These are phyloP conservation scores for Alsophila aescularia DNA, from an alignment of 2,888 invertebrate genomes.

Conservation along the genomic window DNA sequence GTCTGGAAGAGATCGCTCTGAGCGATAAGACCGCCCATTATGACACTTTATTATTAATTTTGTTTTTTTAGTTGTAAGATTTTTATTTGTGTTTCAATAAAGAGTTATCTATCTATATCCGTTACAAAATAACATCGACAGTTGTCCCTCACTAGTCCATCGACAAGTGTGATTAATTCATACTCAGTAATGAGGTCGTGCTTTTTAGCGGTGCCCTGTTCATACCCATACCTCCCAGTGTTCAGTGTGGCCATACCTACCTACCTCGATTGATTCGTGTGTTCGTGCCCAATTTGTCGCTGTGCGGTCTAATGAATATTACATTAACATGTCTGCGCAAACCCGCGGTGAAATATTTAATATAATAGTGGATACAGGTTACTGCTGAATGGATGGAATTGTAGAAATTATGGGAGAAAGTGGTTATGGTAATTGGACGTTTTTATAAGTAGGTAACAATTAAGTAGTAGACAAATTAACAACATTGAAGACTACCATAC, in stretches of 20 bases:
- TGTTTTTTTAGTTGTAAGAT: no score
- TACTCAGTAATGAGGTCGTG: conserved; percentile 74
- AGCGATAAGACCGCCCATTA: no score
- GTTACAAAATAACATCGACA: conserved; percentile 1
- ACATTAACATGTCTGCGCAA: conserved; percentile 55
- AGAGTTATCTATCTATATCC: no score
- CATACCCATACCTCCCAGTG: conserved; percentile 8
- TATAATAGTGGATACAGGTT: conserved; percentile 21
- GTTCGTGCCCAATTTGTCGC: conserved; percentile 75
- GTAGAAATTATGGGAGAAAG: conserved; percentile 34
- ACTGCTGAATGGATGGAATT: conserved; percentile 28
- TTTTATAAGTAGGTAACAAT: background rate
- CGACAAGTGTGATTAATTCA: conserved; percentile 80
- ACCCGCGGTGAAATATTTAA: conserved; percentile 48
- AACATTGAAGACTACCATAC: no score
- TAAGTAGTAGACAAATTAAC: background rate
- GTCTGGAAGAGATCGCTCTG: no score
- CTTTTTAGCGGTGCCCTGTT: conserved; percentile 63
- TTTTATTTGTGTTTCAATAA: no score
- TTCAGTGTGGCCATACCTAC: conserved; percentile 5
- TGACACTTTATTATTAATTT: no score
- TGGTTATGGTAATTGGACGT: conserved; percentile 11
- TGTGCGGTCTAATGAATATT: conserved; percentile 67
- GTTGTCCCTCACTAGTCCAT: conserved; percentile 42
- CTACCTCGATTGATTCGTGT: conserved; percentile 63